Base-by-base conservation (phyloP, 2,113 vertebrate species). In the Rallus limicola region DNA sequence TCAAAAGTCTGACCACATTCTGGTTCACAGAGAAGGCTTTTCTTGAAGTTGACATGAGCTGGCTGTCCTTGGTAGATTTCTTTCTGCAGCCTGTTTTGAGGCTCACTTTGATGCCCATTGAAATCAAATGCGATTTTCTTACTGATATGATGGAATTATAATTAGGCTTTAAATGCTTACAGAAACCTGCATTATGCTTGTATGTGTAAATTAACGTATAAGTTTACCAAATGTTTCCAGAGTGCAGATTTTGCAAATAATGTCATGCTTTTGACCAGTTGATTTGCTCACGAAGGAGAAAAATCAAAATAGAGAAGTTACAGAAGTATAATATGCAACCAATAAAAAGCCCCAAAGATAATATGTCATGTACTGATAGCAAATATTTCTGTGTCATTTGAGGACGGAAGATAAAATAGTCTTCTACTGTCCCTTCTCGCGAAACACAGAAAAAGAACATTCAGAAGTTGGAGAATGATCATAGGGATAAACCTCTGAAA, bases 251-350 rank as follows among this genome's bases (percentile, higher is more conserved):
- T 89, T 68, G 28, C 23, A 58, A 34, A 23, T 70, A 53, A 8
- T 2, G 1, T 92, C 23, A 16, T 0, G 0, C 25, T 83, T 88
- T 78, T 75, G 34, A 70, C 11, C 12, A 29, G 6, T 74, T 69
- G 13, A 25, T 92, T 77, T 70, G 16, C 40, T 90, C 25, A 29
- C 40, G 65, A 75, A 84, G 50, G 53, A 25, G 10, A n/a, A 53
- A 68, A 38, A 53, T 26, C 16, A 36, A 77, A 67, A 65, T 44
- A 31, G 55, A 67, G 36, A 62, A 62, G 3, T 72, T 92, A 53
- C 9, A 58, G 16, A 68, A 59, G 2, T 62, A n/a, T 40, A 62
- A 59, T 29, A 65, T 59, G 19, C 11, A 50, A 33, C 74, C 11
- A 18, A 8, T 69, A 78, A 59, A 40, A 88, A 93, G 28, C 17